Base-by-base conservation (phyloP, 2,797 vertebrate genomes). In the Okamejei kenojei region DNA sequence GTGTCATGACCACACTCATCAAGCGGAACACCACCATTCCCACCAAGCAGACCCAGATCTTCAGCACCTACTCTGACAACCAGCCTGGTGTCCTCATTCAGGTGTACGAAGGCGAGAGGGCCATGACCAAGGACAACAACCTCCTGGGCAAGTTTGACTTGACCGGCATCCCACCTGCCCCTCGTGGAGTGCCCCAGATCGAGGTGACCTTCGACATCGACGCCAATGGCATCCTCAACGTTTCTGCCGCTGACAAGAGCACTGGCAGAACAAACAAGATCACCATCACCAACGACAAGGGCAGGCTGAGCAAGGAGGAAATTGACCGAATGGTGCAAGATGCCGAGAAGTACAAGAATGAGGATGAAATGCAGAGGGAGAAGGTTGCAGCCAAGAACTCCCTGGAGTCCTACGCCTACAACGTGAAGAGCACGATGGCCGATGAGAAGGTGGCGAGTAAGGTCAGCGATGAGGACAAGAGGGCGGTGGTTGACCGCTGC, bases 301-400 rank as follows among this genome's bases (percentile, higher is more conserved):
- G 95, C 93, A 95, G 95, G 9, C 95, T 96, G 0, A 95, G 96
- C 94, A 96, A 96, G 93, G 96, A 96, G 92, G 96, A 96, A 77
- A 96, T 96, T 82, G 96, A 96, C 0, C 95, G 95, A 93, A 96
- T 96, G 1, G 95, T 96, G 90, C 95, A 96, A 94, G 96, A 95
- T 61, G 94, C 94, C 0, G 94, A 94, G 94, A 94, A 95, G 35
- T 96, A 96, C n/a, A 96, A 96, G 76, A 93, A 95, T 0, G 96
- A 96, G 35, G 96, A 96, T 15, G 95, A 96, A 54, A 19, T 81
- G 4, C 95, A 96, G 80, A 94, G 95, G 93, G 95, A 96, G 26
- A 96, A 95, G 94, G 94, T 96, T 1, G 5, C 95, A 1, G 95
- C 95, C 35, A 96, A 96, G 93, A 96, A 96, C 71, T 94, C 95